Evolutionary conservation across 2,113 vertebrate species (phyloP), one percentile per base, ranked within the genome.

Genomic region (Gambusia affinis): DNA sequence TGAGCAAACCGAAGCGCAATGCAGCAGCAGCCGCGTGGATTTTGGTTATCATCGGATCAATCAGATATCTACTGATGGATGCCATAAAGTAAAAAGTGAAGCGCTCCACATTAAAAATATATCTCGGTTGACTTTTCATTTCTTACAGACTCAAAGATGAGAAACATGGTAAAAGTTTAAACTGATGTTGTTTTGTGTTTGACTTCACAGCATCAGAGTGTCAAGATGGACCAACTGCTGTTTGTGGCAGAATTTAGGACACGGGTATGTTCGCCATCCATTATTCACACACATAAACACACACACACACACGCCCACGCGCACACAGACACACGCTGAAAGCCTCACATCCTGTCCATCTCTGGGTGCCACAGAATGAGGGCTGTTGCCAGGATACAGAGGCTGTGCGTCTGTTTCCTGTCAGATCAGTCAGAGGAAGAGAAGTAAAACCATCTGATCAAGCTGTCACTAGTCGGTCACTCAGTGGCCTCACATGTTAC

Each of bases 301-400:
- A 70, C 15, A 73, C 39, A 64, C 35, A 39, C 19, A 68, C 30
- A 27, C 27, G 27, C 27, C 27, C 64, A 60, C 33, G 29, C 15
- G 57, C 63, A 72, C 12, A 17, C 8, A 73, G 12, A 74, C 42
- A 62, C 37, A 35, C n/a, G 65, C 51, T 64, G 60, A 72, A 68
- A 35, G 29, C 15, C 78, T 29, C 66, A 74, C 75, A 87, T 89
- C 79, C 86, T 89, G 88, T 83, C 84, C 86, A 79, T 86, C 70
- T 78, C 60, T 76, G 39, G 29, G 68, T 70, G 82, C 75, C 81
- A 83, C 81, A 82, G 76, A 89, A 76, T 72, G 30, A 82, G 17
- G 33, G 62, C 75, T 70, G 90, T 92, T 91, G 90, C 88, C 92
- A 90, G 89, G 90, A 89, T 90, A 91, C 89, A 62, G 76, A 80